Evolutionary conservation across 2,113 vertebrate species (phyloP).

Genomic region (Psittacula cyanocephala): DNA sequence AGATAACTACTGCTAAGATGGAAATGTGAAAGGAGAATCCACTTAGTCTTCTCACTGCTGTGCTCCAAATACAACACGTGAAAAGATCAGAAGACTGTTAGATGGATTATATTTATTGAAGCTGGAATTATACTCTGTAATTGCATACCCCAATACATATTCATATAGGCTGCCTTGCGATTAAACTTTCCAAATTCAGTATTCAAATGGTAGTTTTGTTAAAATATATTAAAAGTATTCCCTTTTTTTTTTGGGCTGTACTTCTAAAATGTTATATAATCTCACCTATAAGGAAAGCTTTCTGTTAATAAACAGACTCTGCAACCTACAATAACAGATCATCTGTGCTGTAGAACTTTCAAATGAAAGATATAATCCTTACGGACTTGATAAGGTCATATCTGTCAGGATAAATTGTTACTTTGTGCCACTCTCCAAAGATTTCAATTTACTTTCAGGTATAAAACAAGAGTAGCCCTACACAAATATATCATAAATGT

Average conservation of each 20-base stretch:
- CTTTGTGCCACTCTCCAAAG: conserved; percentile 9
- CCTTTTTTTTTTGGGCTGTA: neutral
- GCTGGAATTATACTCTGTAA: conserved; percentile 10
- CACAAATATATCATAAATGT: neutral
- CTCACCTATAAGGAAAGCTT: neutral
- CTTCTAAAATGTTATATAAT: neutral
- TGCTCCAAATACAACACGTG: neutral
- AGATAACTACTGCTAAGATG: neutral
- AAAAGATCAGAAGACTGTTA: neutral
- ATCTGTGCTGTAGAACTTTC: conserved; percentile 1
- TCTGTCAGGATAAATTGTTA: conserved; percentile 44
- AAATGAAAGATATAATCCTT: conserved; percentile 52
- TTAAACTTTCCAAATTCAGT: conserved; percentile 38
- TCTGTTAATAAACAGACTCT: conserved; percentile 36
- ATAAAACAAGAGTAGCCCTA: conserved; percentile 10
- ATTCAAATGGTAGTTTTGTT: conserved; percentile 16
- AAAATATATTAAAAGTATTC: neutral
- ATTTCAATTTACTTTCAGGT: neutral
- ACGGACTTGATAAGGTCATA: conserved; percentile 52
- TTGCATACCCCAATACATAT: neutral
- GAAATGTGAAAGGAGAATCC: neutral
- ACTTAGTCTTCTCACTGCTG: neutral
- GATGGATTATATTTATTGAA: conserved; percentile 38
- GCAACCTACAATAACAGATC: conserved; percentile 5
- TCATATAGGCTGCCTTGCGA: neutral